A percentile compares a stretch with the other conserved stretches of the same genome.
These are phyloP conservation scores for Bombus vancouverensis DNA, from an alignment of 1,140 invertebrate genomes.

Conservation along the genomic window DNA sequence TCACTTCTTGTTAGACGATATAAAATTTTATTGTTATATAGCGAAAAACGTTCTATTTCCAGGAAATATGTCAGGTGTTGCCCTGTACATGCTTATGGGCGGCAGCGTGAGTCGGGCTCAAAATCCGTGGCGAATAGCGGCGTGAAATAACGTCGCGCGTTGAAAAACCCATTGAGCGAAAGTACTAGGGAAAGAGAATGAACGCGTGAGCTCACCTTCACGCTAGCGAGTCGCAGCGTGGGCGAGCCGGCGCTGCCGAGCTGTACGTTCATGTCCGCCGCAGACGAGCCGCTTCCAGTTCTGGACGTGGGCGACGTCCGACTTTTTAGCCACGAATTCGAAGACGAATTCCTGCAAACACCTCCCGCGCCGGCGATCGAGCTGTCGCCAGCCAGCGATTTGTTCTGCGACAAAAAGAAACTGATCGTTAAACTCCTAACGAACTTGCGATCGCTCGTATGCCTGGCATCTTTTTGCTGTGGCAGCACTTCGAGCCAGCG, in stretches of 20 bases:
- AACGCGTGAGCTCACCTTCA: conserved; percentile 74
- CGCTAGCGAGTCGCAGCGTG: conserved; percentile 81
- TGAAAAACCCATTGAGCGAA: conserved; percentile 9
- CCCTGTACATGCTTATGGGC: too few species aligned
- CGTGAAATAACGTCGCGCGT: conserved; percentile 19
- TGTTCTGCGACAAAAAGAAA: conserved; percentile 71
- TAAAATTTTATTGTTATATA: too few species aligned
- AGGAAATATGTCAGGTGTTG: too few species aligned
- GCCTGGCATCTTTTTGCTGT: too few species aligned
- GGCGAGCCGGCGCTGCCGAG: conserved; percentile 81
- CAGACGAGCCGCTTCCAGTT: conserved; percentile 76
- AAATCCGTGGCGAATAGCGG: conserved; percentile 13
- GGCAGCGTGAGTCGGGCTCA: neutral
- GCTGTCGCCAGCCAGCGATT: conserved; percentile 74
- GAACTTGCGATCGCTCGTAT: neutral
- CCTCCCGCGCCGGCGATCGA: conserved; percentile 69
- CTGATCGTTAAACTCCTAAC: neutral
- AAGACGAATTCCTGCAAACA: conserved; percentile 71
- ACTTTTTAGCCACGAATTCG: conserved; percentile 79
- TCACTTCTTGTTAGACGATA: too few species aligned
- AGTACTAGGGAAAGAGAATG: neutral
- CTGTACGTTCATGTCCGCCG: conserved; percentile 83
- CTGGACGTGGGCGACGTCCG: conserved; percentile 75
- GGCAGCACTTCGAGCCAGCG: too few species aligned
- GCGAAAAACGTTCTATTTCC: too few species aligned